Conservation (phyloP, 1,140 invertebrate species). For the Drosophila persimilis region DNA sequence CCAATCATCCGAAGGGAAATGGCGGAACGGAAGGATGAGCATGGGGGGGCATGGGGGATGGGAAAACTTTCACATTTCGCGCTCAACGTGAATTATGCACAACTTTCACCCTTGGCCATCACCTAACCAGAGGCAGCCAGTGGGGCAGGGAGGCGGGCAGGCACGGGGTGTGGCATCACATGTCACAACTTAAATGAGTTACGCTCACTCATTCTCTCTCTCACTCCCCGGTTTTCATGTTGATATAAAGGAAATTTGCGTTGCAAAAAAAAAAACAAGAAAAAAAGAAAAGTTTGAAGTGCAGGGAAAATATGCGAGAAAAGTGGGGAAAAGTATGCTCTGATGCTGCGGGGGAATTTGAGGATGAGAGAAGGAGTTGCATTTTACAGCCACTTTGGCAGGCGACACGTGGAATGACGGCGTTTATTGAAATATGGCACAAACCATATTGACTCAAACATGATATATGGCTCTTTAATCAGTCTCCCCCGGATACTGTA, state of each 20-base stretch:
- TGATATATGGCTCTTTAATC: conserved; percentile 41
- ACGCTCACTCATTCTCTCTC: conserved; percentile 11
- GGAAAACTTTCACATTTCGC: conserved; percentile 63
- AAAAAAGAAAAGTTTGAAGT: conserved; percentile 36
- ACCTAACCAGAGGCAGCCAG: conserved; percentile 56
- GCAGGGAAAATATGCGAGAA: conserved; percentile 44
- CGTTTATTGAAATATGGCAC: conserved; percentile 64
- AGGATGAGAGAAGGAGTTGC: conserved; percentile 17
- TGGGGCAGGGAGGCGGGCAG: neutral
- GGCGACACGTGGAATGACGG: conserved; percentile 44
- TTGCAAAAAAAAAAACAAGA: conserved; percentile 19
- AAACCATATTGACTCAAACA: conserved; percentile 39
- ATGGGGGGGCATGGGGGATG: conserved; percentile 1
- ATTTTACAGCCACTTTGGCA: conserved; percentile 66
- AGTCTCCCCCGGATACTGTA: conserved; percentile 1
- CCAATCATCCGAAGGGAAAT: conserved; percentile 16
- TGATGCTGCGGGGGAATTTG: neutral
- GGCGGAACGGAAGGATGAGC: neutral
- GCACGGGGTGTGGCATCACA: conserved; percentile 29
- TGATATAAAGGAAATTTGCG: conserved; percentile 37
- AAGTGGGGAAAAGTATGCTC: conserved; percentile 8
- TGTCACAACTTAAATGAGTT: conserved; percentile 70
- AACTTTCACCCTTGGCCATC: conserved; percentile 65
- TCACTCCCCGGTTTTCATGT: conserved; percentile 20
- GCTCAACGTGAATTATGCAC: conserved; percentile 69